Percentiles rank a stretch among this genome's conserved stretches.
These are phyloP conservation scores for Camponotus pennsylvanicus DNA, from an alignment of 1,140 invertebrate species.

Conservation along the genomic window DNA sequence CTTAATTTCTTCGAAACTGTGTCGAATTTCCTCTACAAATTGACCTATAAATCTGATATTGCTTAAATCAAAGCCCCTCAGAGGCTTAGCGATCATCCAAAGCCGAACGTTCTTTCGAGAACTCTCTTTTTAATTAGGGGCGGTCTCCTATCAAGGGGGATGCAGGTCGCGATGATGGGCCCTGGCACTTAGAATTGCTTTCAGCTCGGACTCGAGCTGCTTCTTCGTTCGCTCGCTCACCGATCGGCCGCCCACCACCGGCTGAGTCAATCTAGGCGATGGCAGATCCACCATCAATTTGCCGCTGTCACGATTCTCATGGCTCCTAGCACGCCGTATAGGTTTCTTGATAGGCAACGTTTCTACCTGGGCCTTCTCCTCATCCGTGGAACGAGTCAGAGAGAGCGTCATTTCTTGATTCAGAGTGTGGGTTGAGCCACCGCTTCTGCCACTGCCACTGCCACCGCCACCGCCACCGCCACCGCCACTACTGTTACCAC, in stretches of 20 bases:
- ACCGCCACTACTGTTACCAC: slow-evolving; percentile 5
- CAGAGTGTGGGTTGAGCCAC: slow-evolving; percentile 72
- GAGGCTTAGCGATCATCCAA: slow-evolving; percentile 81
- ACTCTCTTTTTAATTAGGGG: slow-evolving; percentile 49
- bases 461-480: neutral
- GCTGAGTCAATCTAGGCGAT: slow-evolving; percentile 80
- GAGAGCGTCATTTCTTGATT: slow-evolving; percentile 77
- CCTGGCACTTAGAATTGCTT: slow-evolving; percentile 84
- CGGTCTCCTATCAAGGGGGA: slow-evolving; percentile 83
- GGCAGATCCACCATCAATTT: slow-evolving; percentile 78
- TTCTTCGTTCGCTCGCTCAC: slow-evolving; percentile 84
- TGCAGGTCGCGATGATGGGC: slow-evolving; percentile 85
- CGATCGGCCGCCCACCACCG: slow-evolving; percentile 81
- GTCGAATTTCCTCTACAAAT: slow-evolving; percentile 83
- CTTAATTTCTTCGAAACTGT: slow-evolving; percentile 67
- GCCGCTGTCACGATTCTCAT: slow-evolving; percentile 82
- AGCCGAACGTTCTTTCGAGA: slow-evolving; percentile 75
- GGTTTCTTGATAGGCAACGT: slow-evolving; percentile 78
- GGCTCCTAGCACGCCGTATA: slow-evolving; percentile 83
- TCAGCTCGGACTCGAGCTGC: slow-evolving; percentile 84
- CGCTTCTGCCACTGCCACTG: slow-evolving; percentile 25
- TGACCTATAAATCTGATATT: slow-evolving; percentile 86
- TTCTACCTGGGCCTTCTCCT: slow-evolving; percentile 77
- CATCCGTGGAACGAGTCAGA: slow-evolving; percentile 64
- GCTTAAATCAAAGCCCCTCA: slow-evolving; percentile 86